A percentile compares a stretch with the other conserved stretches of the same genome.
Conservation (phyloP, 2,888 invertebrate species). For the Oxytorus armatus region DNA sequence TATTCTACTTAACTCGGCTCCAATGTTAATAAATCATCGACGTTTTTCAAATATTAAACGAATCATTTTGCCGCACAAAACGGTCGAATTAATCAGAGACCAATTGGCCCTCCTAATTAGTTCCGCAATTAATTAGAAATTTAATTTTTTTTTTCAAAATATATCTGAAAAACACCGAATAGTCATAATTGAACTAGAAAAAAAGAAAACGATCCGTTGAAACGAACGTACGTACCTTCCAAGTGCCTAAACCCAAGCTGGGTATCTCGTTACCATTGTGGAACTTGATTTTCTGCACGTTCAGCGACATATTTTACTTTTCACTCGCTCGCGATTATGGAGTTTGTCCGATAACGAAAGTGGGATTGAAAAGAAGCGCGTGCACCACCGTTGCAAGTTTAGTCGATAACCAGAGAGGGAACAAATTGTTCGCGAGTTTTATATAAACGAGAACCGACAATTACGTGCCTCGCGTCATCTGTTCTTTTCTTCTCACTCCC, state of each 20-base stretch:
- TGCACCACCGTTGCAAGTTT: conserved; percentile 29
- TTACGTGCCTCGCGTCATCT: conserved; percentile 3
- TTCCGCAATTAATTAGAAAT: no score
- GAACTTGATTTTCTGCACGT: conserved; percentile 82
- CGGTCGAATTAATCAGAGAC: no score
- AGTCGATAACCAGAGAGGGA: conserved; percentile 22
- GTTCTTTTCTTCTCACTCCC: neutral
- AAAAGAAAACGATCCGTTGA: neutral
- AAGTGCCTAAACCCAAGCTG: conserved; percentile 86
- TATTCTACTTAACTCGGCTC: no score
- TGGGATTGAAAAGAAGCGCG: neutral
- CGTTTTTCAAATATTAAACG: no score
- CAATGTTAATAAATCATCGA: no score
- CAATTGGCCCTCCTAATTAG: no score
- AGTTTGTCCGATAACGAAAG: neutral
- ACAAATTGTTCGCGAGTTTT: conserved; percentile 52
- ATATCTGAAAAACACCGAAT: no score
- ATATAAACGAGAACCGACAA: conserved; percentile 56
- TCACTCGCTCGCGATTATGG: neutral
- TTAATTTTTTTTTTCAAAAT: no score
- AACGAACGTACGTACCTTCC: conserved; percentile 83
- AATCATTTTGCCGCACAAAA: no score
- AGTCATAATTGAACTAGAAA: no score
- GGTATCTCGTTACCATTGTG: conserved; percentile 85
- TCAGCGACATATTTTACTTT: conserved; percentile 74